These are phyloP conservation scores for Labrus mixtus DNA, from an alignment of 2,113 vertebrate species.

Conservation along the genomic window DNA sequence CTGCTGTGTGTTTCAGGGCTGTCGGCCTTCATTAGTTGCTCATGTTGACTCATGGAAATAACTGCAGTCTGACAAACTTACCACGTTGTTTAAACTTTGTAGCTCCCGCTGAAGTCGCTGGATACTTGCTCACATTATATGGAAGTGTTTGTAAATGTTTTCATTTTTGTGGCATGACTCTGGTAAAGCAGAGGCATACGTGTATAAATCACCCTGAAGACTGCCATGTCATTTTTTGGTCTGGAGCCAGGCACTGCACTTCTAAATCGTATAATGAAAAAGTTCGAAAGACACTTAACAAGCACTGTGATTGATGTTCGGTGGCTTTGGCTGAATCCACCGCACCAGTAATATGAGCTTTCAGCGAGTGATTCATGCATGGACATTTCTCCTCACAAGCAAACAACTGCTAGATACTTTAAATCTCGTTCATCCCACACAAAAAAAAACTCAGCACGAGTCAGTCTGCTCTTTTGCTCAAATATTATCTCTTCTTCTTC, in stretches of 20 bases:
- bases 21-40: background rate
- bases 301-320: constrained; percentile 75
- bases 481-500: constrained; percentile 8
- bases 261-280: constrained; percentile 72
- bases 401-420: constrained; percentile 56
- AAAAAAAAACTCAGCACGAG: constrained; percentile 26
- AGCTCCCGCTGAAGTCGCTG: background rate
- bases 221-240: constrained; percentile 71
- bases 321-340: constrained; percentile 64
- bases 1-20: background rate
- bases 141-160: constrained; percentile 38
- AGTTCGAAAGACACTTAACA: constrained; percentile 75
- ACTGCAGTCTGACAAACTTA: constrained; percentile 24
- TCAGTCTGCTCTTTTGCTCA: constrained; percentile 7
- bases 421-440: constrained; percentile 31
- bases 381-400: constrained; percentile 59
- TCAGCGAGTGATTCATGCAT: constrained; percentile 71
- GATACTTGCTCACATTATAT: background rate
- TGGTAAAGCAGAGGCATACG: constrained; percentile 35
- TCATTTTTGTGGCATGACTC: constrained; percentile 45
- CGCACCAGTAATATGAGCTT: constrained; percentile 65
- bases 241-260: constrained; percentile 36
- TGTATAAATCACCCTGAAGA: constrained; percentile 62
- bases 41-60: background rate
- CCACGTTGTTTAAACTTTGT: constrained; percentile 7